phyloP scores from a whole-genome alignment of 2,113 vertebrate genomes.

The Vanacampus margaritifer region DNA sequence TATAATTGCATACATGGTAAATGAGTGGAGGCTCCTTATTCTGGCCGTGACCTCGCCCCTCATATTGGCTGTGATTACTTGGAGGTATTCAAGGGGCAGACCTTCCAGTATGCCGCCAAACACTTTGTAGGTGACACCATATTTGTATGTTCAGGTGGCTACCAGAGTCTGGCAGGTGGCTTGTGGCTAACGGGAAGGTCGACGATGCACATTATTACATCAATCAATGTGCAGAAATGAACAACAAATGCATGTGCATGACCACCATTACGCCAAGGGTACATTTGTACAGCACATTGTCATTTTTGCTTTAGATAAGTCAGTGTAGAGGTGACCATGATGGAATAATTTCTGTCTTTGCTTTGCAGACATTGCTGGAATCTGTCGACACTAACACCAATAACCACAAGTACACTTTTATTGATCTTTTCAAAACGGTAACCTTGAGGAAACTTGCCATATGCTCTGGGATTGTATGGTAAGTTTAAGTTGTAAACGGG shows the following conservation, averaged over 20 bases:
- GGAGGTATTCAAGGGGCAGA: conserved; percentile 57
- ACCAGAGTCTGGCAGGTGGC: conserved; percentile 89
- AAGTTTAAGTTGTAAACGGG: conserved; percentile 14
- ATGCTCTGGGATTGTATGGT: conserved; percentile 67
- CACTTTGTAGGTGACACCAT: not conserved
- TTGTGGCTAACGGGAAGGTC: conserved; percentile 76
- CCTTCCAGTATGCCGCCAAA: not conserved
- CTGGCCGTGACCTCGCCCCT: conserved; percentile 64
- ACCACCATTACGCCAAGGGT: conserved; percentile 71
- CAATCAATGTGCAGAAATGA: conserved; percentile 77
- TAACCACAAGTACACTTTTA: conserved; percentile 55
- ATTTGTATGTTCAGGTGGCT: conserved; percentile 77
- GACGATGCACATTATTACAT: conserved; percentile 77
- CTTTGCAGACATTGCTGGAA: conserved; percentile 60
- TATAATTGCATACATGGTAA: conserved; percentile 57
- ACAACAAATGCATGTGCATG: conserved; percentile 61
- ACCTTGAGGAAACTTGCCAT: conserved; percentile 65
- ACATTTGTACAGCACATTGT: not conserved
- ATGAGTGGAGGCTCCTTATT: conserved; percentile 70
- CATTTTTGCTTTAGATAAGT: not conserved
- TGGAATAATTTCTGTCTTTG: not conserved
- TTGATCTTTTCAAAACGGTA: conserved; percentile 69
- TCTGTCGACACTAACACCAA: conserved; percentile 17
- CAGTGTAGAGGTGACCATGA: not conserved
- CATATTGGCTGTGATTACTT: conserved; percentile 54